Conservation (phyloP, 2,113 vertebrate species). For the Apodemus speciosus region DNA sequence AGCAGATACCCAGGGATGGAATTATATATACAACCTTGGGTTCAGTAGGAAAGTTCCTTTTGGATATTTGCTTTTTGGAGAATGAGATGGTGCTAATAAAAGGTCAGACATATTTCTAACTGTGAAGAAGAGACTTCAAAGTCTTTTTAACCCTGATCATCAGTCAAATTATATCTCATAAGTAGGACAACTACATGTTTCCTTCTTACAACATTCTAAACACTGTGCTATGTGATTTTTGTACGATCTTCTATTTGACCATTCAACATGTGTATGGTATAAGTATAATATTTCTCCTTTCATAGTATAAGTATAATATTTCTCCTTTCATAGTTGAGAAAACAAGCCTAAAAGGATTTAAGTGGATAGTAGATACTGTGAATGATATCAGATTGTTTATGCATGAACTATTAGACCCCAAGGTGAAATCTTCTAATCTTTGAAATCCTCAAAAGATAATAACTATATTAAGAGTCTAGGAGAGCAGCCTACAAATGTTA, state of each 20-base stretch:
- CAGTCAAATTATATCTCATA: background rate
- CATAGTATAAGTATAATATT: background rate
- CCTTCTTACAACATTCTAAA: background rate
- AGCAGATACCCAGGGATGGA: background rate
- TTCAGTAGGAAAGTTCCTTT: background rate
- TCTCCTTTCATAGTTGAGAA: background rate
- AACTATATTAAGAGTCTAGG: background rate
- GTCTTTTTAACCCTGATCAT: background rate
- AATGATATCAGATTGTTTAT: background rate
- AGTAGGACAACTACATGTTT: background rate
- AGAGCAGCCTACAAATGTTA: background rate
- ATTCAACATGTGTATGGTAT: background rate
- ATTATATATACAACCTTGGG: background rate
- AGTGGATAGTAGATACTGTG: background rate
- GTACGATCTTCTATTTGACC: background rate
- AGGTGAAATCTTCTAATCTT: too few species aligned
- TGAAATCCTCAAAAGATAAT: background rate
- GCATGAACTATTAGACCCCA: background rate
- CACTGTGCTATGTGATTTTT: background rate
- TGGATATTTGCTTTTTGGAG: constrained; percentile 2
- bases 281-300: background rate
- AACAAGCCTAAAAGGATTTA: background rate
- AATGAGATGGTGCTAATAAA: background rate
- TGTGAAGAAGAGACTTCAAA: background rate
- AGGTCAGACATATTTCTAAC: background rate